phyloP scores from a whole-genome alignment of 2,113 vertebrate species.

The Pluvianellus socialis region DNA sequence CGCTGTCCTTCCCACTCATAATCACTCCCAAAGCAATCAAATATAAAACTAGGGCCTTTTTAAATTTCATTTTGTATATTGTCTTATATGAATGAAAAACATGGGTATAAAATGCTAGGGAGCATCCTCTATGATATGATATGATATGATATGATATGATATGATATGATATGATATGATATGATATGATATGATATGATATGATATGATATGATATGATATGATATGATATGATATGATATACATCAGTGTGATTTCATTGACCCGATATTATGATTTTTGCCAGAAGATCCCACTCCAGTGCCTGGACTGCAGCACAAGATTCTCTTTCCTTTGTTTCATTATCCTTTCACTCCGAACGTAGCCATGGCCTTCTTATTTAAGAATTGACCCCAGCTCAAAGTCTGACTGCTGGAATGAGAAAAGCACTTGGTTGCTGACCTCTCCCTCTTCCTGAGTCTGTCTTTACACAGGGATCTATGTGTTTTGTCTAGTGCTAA shows the following conservation, averaged over 20 bases:
- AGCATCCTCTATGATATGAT: background rate
- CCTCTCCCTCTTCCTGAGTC: background rate
- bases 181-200: no score
- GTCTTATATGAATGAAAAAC: background rate
- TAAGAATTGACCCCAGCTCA: background rate
- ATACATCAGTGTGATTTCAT: background rate
- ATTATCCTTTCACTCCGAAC: background rate
- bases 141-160: no score
- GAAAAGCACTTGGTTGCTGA: background rate
- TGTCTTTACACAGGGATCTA: background rate
- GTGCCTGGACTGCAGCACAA: background rate
- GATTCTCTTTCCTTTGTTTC: background rate
- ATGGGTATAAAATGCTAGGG: background rate
- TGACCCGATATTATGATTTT: background rate
- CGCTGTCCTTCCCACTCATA: background rate
- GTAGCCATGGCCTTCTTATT: background rate
- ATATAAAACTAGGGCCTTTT: background rate
- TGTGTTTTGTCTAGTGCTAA: conserved; percentile 56
- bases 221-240: background rate
- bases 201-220: no score
- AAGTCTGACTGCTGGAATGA: background rate
- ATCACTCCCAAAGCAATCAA: background rate
- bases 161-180: no score
- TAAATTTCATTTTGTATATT: background rate
- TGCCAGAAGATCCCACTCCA: background rate